Conservation (phyloP, 2,797 vertebrate genomes). For the Premnoplex brunnescens region DNA sequence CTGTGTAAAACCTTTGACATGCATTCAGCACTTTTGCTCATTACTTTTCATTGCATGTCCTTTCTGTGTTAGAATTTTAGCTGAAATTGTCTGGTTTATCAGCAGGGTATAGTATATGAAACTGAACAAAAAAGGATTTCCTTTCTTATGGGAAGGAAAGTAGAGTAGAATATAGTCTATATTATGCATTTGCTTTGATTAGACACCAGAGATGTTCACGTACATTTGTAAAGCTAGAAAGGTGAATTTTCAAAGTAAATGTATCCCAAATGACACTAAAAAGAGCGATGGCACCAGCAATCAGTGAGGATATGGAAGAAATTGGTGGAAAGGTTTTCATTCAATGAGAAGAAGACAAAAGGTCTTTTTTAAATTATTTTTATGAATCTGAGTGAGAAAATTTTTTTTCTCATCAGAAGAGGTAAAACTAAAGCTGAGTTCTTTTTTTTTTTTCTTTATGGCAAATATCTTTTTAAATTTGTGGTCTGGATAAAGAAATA, state of each 20-base stretch:
- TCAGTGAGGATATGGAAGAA: not conserved
- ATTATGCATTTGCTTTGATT: not conserved
- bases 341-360: not conserved
- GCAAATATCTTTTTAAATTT: not conserved
- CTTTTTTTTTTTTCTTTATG: not conserved
- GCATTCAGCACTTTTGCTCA: not conserved
- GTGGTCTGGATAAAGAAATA: conserved; percentile 7
- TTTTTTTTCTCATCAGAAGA: not conserved
- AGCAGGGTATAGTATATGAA: not conserved
- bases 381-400: not conserved
- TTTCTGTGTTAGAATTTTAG: not conserved
- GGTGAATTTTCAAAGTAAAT: not conserved
- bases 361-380: not conserved
- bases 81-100: not conserved
- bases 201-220: not conserved
- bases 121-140: not conserved
- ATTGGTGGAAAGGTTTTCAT: not conserved
- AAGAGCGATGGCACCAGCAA: not conserved
- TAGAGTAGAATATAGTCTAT: not conserved
- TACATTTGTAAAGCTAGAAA: not conserved
- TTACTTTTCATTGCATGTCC: not conserved
- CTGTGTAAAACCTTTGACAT: not conserved
- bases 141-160: not conserved
- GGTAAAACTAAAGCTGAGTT: conserved; percentile 1
- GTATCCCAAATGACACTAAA: not conserved